Base-by-base conservation (phyloP, 2,888 invertebrate species). In the Epinotia nisella region DNA sequence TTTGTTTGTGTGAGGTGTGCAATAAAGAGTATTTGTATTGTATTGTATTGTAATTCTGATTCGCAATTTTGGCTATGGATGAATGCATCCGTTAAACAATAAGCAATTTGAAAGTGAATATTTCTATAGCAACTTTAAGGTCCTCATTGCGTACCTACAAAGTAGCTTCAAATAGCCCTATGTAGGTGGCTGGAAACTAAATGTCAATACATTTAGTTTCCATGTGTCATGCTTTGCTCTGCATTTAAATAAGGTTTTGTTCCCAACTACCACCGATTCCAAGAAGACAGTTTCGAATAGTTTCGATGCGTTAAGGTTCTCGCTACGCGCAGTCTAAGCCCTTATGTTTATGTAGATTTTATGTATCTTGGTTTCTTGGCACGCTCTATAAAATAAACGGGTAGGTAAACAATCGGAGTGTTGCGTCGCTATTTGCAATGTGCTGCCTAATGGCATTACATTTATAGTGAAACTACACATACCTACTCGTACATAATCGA, bases 301-400 rank as follows among this genome's bases (percentile, higher is more conserved):
- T 62, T 51, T 69, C 62, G 51, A 64, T 58, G 68, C 64, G 62
- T 73, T 69, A 41, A 64, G 53, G 24, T 58, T 21, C 65, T 71
- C 71, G 19, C 58, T 17, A 67, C 45, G 15, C 3, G 17, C 21
- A 56, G 10, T 9, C 39, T 15, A 51, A 17, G 39, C 13, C 29
- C 56, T 70, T 49, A 35, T 21, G 60, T 59, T 71, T 59, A 69
- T 55, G 49, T 49, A 58, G 45, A 72, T 68, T 68, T 56, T 72
- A 55, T 67, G 60, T 65, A 45, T 53, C 35, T 24, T 41, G 56
- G 19, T 41, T 19, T 53, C 35, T 24, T 41, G 56, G 19, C 24
- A 19, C 11, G 49, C 49, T 55, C 35, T 62, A 24, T 65, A 65
- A 55, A 51, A 64, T 64, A 49, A 64, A 64, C 55, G 13, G 29